Evolutionary conservation across 2,113 vertebrate species (phyloP).

Genomic region (Chamaetylas fuelleborni): DNA sequence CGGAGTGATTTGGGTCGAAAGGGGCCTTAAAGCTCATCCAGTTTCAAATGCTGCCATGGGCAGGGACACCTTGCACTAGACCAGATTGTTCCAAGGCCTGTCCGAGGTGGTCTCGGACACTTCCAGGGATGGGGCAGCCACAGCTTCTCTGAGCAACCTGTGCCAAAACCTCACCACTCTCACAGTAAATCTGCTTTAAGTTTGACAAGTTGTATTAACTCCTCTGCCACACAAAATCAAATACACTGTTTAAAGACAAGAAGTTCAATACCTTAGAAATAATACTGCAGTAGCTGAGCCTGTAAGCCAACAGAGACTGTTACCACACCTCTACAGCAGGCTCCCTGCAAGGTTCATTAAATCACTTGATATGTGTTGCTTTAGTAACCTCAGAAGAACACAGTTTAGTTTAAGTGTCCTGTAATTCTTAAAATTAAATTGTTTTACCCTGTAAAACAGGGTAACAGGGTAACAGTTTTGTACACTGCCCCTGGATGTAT

Average conservation of each 20-base stretch:
- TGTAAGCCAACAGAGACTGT: neutral
- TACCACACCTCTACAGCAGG: neutral
- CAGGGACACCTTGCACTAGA: neutral
- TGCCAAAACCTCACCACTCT: neutral
- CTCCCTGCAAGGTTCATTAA: neutral
- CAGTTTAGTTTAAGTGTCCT: neutral
- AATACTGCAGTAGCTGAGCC: neutral
- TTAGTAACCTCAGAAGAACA: neutral
- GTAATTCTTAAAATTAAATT: neutral
- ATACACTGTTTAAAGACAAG: neutral
- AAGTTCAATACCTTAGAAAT: neutral
- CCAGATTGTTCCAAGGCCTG: rapidly evolving
- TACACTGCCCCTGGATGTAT: neutral
- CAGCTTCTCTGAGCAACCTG: neutral
- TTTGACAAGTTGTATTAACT: neutral
- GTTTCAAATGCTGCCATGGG: neutral
- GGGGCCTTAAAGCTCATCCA: neutral
- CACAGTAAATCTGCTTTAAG: neutral
- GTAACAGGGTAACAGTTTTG: neutral
- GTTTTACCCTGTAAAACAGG: neutral
- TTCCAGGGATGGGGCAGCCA: neutral
- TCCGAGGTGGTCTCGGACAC: neutral
- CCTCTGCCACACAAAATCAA: neutral
- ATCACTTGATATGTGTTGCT: neutral
- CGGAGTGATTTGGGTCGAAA: neutral